Evolutionary conservation across 2,888 invertebrate species (phyloP), one percentile per base, ranked within the genome.

Genomic region (Heliothis peltigera): DNA sequence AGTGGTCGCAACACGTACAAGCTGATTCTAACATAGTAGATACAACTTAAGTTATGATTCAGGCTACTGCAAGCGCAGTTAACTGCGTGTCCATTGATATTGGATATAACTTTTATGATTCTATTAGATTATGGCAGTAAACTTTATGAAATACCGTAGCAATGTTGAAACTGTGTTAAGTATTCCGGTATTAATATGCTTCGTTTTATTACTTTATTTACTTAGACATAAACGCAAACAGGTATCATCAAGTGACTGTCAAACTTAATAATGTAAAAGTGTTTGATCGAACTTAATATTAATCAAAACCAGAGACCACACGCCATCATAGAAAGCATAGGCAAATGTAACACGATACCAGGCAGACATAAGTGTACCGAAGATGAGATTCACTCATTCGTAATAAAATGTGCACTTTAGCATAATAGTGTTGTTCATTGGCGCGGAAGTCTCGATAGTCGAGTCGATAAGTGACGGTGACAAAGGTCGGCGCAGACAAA

Each of bases 401-500:
- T 77, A 77, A 81, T 77, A 74, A 72, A 62, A 62, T 74, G 65
- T 68, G 85, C 74, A 72, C 52, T 70, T 69, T 57, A 62, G 65
- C 53, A 64, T 87, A 86, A 89, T 88, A 89, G 87, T 87, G 89
- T 77, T 86, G 89, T 88, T 75, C 86, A 84, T 75, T 81, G 80
- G 82, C 62, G 88, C 89, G 88, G 85, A 83, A 88, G 55, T 85
- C 81, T 80, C 85, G 87, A 90, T 88, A 84, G 82, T 67, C 59
- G 72, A 82, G 76, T 81, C 83, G 90, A 89, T 89, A 88, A 87
- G 80, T 82, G 78, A 75, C 74, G 89, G 85, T 89, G 91, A 92
- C 92, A 92, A 91, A 90, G 90, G 91, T 86, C 90, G 89, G 89
- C 67, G 79, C 79, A 80, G 82, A 91, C 91, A 90, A 89, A 91